These are phyloP conservation scores for Dissostichus mawsoni DNA, from an alignment of 2,113 vertebrate species.

Conservation along the genomic window DNA sequence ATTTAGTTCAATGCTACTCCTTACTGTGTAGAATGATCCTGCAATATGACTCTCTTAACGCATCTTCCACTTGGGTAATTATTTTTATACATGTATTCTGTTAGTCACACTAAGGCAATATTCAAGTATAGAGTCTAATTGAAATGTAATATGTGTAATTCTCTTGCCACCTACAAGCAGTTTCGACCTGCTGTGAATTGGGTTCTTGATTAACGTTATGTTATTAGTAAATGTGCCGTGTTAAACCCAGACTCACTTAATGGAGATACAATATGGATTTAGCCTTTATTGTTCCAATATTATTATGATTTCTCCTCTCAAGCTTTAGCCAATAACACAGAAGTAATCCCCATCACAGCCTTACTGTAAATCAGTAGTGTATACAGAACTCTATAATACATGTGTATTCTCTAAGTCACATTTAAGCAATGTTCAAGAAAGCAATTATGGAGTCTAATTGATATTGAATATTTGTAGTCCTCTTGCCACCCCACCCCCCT, in stretches of 20 bases:
- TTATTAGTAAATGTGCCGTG: slow-evolving; percentile 7
- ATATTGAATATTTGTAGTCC: no score
- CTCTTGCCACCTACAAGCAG: slow-evolving; percentile 6
- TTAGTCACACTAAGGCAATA: not conserved
- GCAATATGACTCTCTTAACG: not conserved
- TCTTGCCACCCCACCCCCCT: no score
- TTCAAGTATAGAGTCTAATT: not conserved
- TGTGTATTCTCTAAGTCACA: no score
- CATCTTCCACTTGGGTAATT: not conserved
- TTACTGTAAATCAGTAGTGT: no score
- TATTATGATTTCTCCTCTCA: no score
- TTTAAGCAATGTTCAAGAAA: no score
- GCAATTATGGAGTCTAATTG: no score
- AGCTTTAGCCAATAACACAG: no score
- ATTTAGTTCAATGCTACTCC: not conserved
- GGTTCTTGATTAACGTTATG: slow-evolving; percentile 36
- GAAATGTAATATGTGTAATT: slow-evolving; percentile 1
- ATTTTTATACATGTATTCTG: not conserved
- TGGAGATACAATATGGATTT: no score
- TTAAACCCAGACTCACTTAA: slow-evolving; percentile 40
- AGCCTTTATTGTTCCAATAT: no score
- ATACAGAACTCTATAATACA: no score
- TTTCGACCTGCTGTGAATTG: slow-evolving; percentile 25
- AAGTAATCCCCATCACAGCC: no score
- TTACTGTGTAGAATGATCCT: not conserved